Evolutionary conservation across 2,797 vertebrate species (phyloP).

Genomic region (Monodelphis domestica): DNA sequence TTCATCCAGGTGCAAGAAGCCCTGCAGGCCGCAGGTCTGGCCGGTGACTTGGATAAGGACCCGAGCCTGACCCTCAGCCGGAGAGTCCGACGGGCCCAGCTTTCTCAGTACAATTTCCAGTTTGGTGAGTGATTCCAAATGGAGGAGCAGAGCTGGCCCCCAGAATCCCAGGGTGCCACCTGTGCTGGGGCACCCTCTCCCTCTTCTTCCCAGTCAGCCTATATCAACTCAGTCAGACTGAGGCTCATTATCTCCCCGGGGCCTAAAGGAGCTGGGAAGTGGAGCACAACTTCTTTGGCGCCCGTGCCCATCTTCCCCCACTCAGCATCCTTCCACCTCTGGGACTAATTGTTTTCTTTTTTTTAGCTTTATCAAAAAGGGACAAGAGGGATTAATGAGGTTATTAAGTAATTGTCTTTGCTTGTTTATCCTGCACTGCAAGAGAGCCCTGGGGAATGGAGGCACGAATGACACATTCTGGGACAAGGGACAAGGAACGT

Average conservation of each 20-base stretch:
- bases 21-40: constrained; percentile 88
- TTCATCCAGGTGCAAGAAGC: constrained; percentile 85
- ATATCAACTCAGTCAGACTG: not conserved
- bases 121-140: constrained; percentile 86
- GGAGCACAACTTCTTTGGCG: not conserved
- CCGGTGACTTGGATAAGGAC: constrained; percentile 87
- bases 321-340: not conserved
- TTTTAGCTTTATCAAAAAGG: constrained; percentile 40
- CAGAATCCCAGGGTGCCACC: not conserved
- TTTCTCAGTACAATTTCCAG: constrained; percentile 95
- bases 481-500: too few species aligned
- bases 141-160: not conserved
- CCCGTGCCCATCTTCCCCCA: not conserved
- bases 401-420: constrained; percentile 41
- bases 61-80: constrained; percentile 89
- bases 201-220: not conserved
- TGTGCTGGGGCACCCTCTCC: not conserved
- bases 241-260: not conserved
- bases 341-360: constrained; percentile 9
- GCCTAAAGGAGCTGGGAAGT: not conserved
- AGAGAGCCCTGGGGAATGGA: constrained; percentile 19
- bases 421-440: constrained; percentile 63
- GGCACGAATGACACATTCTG: not conserved
- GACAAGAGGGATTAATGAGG: constrained; percentile 34
- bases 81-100: constrained; percentile 92